These are phyloP conservation scores for Chiloscyllium punctatum DNA, from an alignment of 2,797 vertebrate genomes.

Conservation along the genomic window DNA sequence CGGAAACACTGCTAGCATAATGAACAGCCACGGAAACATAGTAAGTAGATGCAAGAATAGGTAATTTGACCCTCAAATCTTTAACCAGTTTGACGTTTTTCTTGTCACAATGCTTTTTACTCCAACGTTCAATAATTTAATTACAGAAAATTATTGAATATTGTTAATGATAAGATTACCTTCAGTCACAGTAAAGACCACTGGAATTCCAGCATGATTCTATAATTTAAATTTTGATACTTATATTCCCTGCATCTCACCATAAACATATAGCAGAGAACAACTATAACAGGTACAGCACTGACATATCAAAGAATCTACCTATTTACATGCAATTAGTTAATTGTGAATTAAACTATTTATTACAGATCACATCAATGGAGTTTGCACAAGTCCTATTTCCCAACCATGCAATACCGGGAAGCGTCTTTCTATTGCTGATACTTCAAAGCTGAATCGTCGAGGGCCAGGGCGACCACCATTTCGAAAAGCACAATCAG, in stretches of 20 bases:
- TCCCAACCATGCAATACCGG: slow-evolving; percentile 82
- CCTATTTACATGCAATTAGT: not conserved
- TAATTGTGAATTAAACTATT: not conserved
- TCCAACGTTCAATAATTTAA: not conserved
- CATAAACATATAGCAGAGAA: not conserved
- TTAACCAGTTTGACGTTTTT: too few relatives aligned
- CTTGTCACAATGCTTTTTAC: not conserved
- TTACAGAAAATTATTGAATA: not conserved
- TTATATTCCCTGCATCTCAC: slow-evolving; percentile 39
- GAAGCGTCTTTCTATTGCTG: slow-evolving; percentile 80
- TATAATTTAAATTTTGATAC: not conserved
- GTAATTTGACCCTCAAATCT: too few relatives aligned
- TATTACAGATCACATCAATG: slow-evolving; percentile 89
- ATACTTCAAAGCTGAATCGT: slow-evolving; percentile 82
- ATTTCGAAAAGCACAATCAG: slow-evolving; percentile 97
- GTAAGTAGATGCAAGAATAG: too few relatives aligned
- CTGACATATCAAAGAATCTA: too few relatives aligned
- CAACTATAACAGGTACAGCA: not conserved
- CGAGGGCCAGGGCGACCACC: slow-evolving; percentile 88
- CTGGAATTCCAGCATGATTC: not conserved
- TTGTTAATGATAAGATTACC: not conserved
- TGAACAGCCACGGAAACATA: not conserved
- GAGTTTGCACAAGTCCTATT: slow-evolving; percentile 92
- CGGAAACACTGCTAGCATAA: not conserved
- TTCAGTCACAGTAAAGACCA: not conserved